phyloP scores from a whole-genome alignment of 2,113 vertebrate species.

The Scopus umbretta region DNA sequence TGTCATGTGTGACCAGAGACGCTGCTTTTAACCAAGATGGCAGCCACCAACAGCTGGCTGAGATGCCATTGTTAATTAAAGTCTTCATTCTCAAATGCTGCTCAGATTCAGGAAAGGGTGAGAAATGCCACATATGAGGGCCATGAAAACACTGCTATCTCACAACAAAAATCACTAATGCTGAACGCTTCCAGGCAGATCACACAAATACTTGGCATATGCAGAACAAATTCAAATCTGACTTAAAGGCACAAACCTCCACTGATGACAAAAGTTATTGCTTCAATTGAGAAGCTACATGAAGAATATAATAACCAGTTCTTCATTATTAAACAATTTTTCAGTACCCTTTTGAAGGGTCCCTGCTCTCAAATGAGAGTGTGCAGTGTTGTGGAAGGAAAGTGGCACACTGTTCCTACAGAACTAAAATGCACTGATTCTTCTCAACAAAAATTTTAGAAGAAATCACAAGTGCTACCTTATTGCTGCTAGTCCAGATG shows the following conservation, averaged over 20 bases:
- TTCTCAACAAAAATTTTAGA: not conserved
- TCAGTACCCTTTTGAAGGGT: not conserved
- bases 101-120: slow-evolving; percentile 2
- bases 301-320: not conserved
- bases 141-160: not conserved
- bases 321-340: not conserved
- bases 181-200: not conserved
- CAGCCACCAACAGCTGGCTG: not conserved
- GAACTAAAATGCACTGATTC: not conserved
- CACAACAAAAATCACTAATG: not conserved
- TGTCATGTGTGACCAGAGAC: not conserved
- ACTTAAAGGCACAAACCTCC: not conserved
- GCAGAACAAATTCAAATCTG: not conserved
- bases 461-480: not conserved
- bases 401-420: not conserved
- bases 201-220: not conserved
- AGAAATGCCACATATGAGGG: not conserved
- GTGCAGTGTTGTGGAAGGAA: not conserved
- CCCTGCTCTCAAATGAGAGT: not conserved
- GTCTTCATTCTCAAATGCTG: not conserved
- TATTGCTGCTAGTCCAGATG: not conserved
- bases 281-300: not conserved
- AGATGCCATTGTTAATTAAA: slow-evolving; percentile 5
- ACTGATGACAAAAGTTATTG: not conserved
- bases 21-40: not conserved